A percentile compares a stretch with the other conserved stretches of the same genome.
Conservation (phyloP, 2,113 vertebrate genomes). For the Talpa occidentalis region DNA sequence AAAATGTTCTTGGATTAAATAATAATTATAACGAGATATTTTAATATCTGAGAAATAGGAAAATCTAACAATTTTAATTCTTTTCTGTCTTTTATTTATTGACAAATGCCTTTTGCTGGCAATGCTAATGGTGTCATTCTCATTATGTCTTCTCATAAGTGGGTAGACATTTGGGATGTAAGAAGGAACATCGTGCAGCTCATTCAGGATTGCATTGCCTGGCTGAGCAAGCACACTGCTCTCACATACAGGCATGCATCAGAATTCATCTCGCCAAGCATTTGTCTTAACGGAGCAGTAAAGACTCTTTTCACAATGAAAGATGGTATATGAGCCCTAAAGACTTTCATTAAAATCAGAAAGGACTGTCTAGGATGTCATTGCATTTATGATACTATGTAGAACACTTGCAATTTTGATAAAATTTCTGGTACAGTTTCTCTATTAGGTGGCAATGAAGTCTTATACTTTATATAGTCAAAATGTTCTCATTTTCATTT, state of each 20-base stretch:
- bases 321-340: conserved; percentile 62
- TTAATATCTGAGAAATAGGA: conserved; percentile 59
- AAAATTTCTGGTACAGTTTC: neutral
- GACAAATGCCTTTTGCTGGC: neutral
- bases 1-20: neutral
- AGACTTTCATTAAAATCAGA: conserved; percentile 73
- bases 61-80: neutral
- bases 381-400: neutral
- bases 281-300: conserved; percentile 60
- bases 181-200: neutral
- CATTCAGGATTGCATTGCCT: neutral
- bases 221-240: conserved; percentile 25
- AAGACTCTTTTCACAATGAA: conserved; percentile 60
- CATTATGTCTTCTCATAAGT: conserved; percentile 31
- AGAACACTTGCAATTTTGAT: neutral
- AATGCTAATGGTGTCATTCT: conserved; percentile 40
- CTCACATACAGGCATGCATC: neutral
- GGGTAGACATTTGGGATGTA: neutral
- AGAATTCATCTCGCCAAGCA: conserved; percentile 18
- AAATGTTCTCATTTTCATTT: neutral
- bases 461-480: neutral
- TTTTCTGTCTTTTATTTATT: conserved; percentile 35
- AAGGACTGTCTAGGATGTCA: neutral
- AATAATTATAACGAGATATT: conserved; percentile 57
- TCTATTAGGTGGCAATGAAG: neutral